Conservation (phyloP, 2,797 vertebrate species). For the Cossypha heuglini region DNA sequence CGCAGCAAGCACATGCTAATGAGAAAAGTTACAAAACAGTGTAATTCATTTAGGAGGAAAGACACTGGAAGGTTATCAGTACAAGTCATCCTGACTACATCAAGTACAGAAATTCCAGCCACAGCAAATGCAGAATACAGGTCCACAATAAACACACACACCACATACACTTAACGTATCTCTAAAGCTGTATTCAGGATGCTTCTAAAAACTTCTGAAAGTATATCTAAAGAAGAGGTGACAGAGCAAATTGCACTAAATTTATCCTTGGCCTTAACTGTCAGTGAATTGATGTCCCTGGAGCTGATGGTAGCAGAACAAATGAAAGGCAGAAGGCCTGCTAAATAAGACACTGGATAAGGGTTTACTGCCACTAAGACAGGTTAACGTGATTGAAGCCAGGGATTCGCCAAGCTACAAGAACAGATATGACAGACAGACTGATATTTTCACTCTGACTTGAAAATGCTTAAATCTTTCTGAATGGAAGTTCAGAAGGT, state of each 20-base stretch:
- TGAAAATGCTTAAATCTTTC: neutral
- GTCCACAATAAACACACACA: neutral
- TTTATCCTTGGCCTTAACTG: neutral
- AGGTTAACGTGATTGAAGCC: neutral
- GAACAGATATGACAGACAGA: neutral
- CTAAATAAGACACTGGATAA: neutral
- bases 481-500: neutral
- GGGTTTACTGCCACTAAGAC: neutral
- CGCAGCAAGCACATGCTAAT: neutral
- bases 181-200: neutral
- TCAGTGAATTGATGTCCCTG: neutral
- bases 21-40: neutral
- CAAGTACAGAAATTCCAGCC: neutral
- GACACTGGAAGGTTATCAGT: neutral
- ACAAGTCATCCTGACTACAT: neutral
- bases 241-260: neutral
- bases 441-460: neutral
- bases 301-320: neutral
- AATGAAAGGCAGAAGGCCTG: neutral
- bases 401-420: neutral
- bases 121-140: neutral
- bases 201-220: neutral
- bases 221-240: neutral
- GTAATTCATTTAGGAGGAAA: neutral
- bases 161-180: neutral